These are phyloP conservation scores for Scrobipalpa costella DNA, from an alignment of 2,888 invertebrate species.

Conservation along the genomic window DNA sequence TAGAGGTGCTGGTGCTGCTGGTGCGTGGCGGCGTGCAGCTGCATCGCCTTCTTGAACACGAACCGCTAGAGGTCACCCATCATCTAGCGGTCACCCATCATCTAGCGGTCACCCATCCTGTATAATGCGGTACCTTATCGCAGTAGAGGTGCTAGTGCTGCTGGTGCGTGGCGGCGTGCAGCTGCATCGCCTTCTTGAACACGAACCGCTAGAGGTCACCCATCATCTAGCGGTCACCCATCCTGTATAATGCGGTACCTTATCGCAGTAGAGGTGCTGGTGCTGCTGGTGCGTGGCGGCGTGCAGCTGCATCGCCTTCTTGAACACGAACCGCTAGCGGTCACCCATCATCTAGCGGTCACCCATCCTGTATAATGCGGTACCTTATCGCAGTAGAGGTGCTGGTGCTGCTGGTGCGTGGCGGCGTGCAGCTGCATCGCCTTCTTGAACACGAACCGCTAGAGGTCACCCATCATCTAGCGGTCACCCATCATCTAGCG, in stretches of 20 bases:
- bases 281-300: slow-evolving; percentile 58
- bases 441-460: slow-evolving; percentile 67
- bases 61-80: slow-evolving; percentile 45
- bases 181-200: slow-evolving; percentile 68
- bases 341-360: too few relatives aligned
- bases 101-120: not conserved
- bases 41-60: slow-evolving; percentile 68
- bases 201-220: slow-evolving; percentile 48
- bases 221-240: not conserved
- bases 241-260: slow-evolving; percentile 34
- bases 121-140: slow-evolving; percentile 41
- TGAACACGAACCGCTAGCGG: slow-evolving; percentile 63
- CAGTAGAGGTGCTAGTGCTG: slow-evolving; percentile 63
- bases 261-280: slow-evolving; percentile 64
- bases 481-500: too few relatives aligned
- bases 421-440: slow-evolving; percentile 64
- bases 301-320: slow-evolving; percentile 67
- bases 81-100: too few relatives aligned
- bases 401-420: slow-evolving; percentile 59
- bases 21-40: slow-evolving; percentile 64
- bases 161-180: slow-evolving; percentile 62
- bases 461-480: too few relatives aligned
- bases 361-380: not conserved
- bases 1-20: slow-evolving; percentile 58
- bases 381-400: slow-evolving; percentile 64